Evolutionary conservation across 2,888 invertebrate genomes (phyloP), one percentile per base, ranked within the genome.

Genomic region (Acrobasis suavella): DNA sequence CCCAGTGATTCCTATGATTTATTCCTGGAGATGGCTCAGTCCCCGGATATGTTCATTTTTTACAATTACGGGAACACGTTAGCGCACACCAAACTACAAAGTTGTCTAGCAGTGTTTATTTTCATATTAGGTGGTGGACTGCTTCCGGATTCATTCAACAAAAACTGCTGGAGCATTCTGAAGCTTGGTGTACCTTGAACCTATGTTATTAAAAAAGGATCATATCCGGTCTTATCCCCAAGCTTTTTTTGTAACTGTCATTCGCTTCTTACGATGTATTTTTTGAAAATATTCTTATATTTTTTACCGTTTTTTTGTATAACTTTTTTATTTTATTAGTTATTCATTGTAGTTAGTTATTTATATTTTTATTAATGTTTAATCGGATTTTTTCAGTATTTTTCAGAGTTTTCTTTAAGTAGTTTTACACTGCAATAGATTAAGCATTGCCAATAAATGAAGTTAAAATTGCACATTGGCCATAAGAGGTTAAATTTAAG

Each of bases 281-380:
- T 32, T 87, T 89, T 84, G 73, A 85, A 79, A 77, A 86, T 84
- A 86, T 85, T 86, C 82, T 82, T 85, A 83, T 85, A 83, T 86
- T 87, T 89, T 86, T 82, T 88, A 87, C 83, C 78, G 67, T 79
- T 75, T 75, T 22, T 89, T 89, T 89, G 81, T 88, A 87, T 84
- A 80, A 82, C 80, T 89, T 82, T 79, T 79, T 81, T 78, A 69
- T 71, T 75, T 77, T 70, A 68, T 62, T 71, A 69, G 68, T 74
- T 75, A 74, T 75, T 72, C 74, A 73, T 72, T 64, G 71, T 77
- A 76, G 74, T 73, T 73, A 46, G 65, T 73, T 72, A 77, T 76
- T 78, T 80, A 77, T 77, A 80, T 74, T 74, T 75, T 73, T 77
- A 76, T 72, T 67, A 68, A 50, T 64, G 63, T 66, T 72, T 75